These are phyloP conservation scores for Asarcornis scutulata DNA, from an alignment of 2,113 vertebrate species.

Conservation along the genomic window DNA sequence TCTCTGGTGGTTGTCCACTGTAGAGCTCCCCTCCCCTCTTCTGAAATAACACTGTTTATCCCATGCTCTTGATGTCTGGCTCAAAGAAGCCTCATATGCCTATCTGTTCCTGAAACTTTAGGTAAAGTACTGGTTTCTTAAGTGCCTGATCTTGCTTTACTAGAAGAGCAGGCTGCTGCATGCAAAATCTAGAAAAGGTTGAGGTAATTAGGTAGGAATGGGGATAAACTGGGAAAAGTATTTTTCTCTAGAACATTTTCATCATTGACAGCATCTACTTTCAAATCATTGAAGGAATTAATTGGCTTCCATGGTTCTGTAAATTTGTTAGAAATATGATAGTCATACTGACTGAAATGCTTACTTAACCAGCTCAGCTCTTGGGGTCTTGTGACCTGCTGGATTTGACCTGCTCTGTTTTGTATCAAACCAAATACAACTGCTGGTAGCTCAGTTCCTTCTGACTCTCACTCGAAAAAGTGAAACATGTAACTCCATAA, in stretches of 20 bases:
- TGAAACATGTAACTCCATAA: background rate
- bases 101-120: background rate
- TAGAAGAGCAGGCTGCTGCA: background rate
- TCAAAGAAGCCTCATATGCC: background rate
- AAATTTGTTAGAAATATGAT: background rate
- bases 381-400: background rate
- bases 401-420: background rate
- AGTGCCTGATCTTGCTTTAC: background rate
- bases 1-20: background rate
- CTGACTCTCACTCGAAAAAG: background rate
- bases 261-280: background rate
- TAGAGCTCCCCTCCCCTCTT: background rate
- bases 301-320: background rate
- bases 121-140: background rate
- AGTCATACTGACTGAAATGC: background rate
- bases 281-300: background rate
- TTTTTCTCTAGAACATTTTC: background rate
- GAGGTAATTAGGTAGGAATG: background rate
- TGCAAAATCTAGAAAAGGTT: background rate
- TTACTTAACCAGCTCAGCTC: background rate
- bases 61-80: background rate
- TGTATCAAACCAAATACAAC: background rate
- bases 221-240: accelerated
- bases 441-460: background rate
- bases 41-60: accelerated